Evolutionary conservation across 2,888 invertebrate genomes (phyloP), one percentile per base, ranked within the genome.

Genomic region (Philonicus albiceps): DNA sequence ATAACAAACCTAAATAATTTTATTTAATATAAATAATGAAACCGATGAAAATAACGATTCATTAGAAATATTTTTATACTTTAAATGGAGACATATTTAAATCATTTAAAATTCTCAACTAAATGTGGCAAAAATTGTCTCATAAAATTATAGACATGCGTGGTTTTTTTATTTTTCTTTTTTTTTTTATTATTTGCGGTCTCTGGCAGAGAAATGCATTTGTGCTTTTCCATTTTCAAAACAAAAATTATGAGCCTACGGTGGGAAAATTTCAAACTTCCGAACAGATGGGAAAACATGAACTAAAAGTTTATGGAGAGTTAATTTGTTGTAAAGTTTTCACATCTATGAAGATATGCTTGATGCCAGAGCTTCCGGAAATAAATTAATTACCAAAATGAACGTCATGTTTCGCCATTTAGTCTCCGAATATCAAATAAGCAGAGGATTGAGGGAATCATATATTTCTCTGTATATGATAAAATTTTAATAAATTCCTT

Each of bases 301-400:
- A 37, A 37, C 53, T 64, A 81, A 81, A n/a, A 81, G 81, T 81
- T 81, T 81, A 81, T 81, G 81, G 81, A 55, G 81, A 81, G 81
- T 81, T 81, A 81, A 81, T 81, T 81, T 81, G 81, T 81, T 81
- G 81, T 81, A 55, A 81, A 81, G 81, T 81, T 81, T 81, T 81
- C 81, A 49, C 81, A 81, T 81, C 81, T 81, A 81, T 81, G 81
- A 64, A 81, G 55, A 81, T 81, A 34, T 55, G 34, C 55, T 81
- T 22, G 81, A 37, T 34, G 53, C 64, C 34, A 81, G 64, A 64
- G 55, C 81, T 81, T 81, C 81, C 81, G 81, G 81, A 81, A 81
- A 81, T 81, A 81, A 81, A 81, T 81, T 81, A 81, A 81, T 81
- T 81, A 81, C 55, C 55, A 81, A 55, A 81, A 81, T 64, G 81